Conservation (phyloP, 2,888 invertebrate species). For the Thumatha senex region DNA sequence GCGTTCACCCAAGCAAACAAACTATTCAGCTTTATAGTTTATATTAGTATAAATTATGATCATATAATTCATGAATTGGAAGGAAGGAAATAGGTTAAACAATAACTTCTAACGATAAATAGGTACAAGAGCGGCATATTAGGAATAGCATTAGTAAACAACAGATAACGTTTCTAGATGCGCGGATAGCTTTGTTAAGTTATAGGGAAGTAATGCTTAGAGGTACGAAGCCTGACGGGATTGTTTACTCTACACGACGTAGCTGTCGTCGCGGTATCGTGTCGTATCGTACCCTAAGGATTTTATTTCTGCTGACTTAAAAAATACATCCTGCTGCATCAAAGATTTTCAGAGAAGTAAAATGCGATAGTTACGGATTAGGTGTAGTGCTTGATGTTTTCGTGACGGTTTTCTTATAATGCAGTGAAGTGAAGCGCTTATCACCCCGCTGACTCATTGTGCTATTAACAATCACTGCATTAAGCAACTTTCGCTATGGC, state of each 20-base stretch:
- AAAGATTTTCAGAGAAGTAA: too few species aligned
- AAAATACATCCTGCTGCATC: too few species aligned
- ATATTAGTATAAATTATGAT: neutral
- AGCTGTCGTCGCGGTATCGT: neutral
- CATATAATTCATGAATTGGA: constrained; percentile 1
- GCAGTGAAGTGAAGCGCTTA: too few species aligned
- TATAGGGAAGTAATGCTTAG: constrained; percentile 29
- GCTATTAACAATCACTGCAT: too few species aligned
- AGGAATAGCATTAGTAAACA: constrained; percentile 34
- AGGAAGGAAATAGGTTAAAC: constrained; percentile 7
- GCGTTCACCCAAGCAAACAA: too few species aligned
- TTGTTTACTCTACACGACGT: constrained; percentile 22
- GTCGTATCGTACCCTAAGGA: neutral
- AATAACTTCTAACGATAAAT: constrained; percentile 11
- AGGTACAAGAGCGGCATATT: neutral
- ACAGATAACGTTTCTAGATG: constrained; percentile 37
- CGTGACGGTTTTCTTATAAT: too few species aligned
- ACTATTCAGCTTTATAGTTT: too few species aligned
- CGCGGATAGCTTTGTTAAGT: constrained; percentile 37
- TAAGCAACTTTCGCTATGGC: too few species aligned
- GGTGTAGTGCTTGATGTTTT: too few species aligned
- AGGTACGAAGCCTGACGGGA: constrained; percentile 21
- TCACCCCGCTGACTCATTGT: too few species aligned
- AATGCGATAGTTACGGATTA: too few species aligned
- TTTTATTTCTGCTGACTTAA: neutral